Evolutionary conservation across 2,113 vertebrate genomes (phyloP), one percentile per base, ranked within the genome.

Genomic region (Sinosuthora webbiana): DNA sequence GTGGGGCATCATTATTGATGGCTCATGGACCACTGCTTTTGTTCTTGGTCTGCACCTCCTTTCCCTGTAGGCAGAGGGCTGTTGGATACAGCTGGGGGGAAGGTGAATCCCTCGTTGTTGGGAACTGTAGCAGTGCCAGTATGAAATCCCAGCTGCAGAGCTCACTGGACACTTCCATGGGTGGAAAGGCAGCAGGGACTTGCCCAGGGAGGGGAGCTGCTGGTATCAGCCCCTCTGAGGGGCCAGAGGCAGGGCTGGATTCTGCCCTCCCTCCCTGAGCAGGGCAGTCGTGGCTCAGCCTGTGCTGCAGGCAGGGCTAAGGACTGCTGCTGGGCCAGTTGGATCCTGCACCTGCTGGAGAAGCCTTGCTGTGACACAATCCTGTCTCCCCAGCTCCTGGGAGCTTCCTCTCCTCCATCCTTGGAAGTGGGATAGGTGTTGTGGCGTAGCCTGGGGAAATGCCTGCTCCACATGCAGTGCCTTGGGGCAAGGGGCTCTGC

Each of bases 111-210:
- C 27, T 67, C 35, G 8, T 41, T 2, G 0, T 1, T 23, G 35
- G 44, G 35, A 81, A 9, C 11, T 45, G 6, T 1, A 59, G 39
- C 41, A 49, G 31, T 17, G 31, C 10, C 37, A 31, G 2, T 2
- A 33, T 28, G 70, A 63, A 75, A 86, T 28, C 31, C 57, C 80
- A 89, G 49, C 24, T 30, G 10, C 1, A 65, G 64, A 69, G 60
- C 69, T 90, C 0, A 1, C 23, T 59, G 64, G 15, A 30, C 44
- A 50, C 33, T 15, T 75, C 67, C 42, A 37, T 7, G 2, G 42
- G 39, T n/a, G n/a, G n/a, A 2, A 65, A 24, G 56, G 28, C 33
- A 44, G 37, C 0, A 42, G 35, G 20, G 25, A 45, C 0, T 0
- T 18, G 12, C 3, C 2, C 1, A 2, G 50, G 27, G 31, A 42